Conservation (phyloP, 2,113 vertebrate genomes). For the Amia ocellicauda region DNA sequence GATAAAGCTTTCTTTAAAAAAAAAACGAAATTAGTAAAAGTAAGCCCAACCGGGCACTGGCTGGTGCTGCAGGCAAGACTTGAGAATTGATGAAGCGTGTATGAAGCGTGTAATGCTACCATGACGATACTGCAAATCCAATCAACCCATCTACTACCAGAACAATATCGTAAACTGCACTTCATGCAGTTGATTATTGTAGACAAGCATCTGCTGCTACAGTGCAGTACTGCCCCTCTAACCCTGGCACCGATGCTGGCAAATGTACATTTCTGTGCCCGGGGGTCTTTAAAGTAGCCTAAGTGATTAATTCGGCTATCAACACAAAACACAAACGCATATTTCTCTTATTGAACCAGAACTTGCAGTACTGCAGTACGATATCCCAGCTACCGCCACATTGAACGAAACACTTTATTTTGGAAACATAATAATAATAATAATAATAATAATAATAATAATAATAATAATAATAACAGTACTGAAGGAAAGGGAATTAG, state of each 20-base stretch:
- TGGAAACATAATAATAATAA: not conserved
- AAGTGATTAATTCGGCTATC: constrained; percentile 54
- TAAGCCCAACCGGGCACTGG: too few relatives aligned
- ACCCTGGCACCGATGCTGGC: constrained; percentile 56
- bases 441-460: not conserved
- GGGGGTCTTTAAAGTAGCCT: constrained; percentile 47
- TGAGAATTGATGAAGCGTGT: too few relatives aligned
- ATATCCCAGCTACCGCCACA: not conserved
- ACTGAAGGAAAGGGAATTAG: too few relatives aligned
- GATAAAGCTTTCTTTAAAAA: too few relatives aligned
- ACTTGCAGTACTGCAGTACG: not conserved
- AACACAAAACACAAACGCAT: constrained; percentile 41
- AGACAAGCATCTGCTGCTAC: constrained; percentile 37
- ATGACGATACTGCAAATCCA: too few relatives aligned
- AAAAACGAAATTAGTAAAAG: too few relatives aligned
- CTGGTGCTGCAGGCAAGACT: too few relatives aligned
- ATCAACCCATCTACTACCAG: too few relatives aligned
- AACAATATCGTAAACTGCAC: too few relatives aligned
- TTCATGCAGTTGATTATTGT: too few relatives aligned
- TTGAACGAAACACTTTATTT: not conserved
- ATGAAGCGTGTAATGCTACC: too few relatives aligned
- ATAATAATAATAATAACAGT: too few relatives aligned
- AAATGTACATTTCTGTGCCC: constrained; percentile 67
- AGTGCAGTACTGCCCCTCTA: constrained; percentile 39
- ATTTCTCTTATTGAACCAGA: not conserved